phyloP scores from a whole-genome alignment of 2,888 invertebrate species.

The Steromphala cineraria region DNA sequence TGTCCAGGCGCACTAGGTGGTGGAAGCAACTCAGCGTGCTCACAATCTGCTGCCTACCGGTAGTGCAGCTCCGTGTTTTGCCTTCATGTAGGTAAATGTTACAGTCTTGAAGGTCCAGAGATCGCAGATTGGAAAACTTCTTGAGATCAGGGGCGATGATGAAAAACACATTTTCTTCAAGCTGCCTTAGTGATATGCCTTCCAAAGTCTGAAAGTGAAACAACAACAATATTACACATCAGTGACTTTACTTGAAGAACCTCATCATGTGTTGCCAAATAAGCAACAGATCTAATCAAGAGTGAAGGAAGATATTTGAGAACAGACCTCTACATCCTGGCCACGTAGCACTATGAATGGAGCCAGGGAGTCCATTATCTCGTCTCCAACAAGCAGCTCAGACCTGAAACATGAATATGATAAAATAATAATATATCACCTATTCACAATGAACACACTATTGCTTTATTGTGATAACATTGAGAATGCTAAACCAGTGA shows the following conservation, averaged over 20 bases:
- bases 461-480: too few relatives aligned
- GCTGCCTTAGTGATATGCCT: conserved; percentile 60
- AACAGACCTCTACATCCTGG: conserved; percentile 54
- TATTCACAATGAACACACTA: neutral
- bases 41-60: conserved; percentile 43
- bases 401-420: conserved; percentile 43
- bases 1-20: conserved; percentile 53
- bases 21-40: conserved; percentile 38
- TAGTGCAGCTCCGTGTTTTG: conserved; percentile 57
- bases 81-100: conserved; percentile 65
- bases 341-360: conserved; percentile 63
- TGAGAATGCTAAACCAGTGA: too few relatives aligned
- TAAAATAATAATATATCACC: neutral
- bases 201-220: conserved; percentile 52
- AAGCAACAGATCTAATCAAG: too few relatives aligned
- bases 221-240: neutral
- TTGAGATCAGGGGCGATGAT: conserved; percentile 50
- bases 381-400: conserved; percentile 53
- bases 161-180: conserved; percentile 63
- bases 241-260: too few relatives aligned
- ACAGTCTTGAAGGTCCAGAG: conserved; percentile 62
- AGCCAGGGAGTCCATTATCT: conserved; percentile 55
- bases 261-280: too few relatives aligned
- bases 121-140: conserved; percentile 48
- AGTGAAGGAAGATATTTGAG: neutral